phyloP scores from a whole-genome alignment of 1,140 invertebrate species.

The Mesaphorura yosii region DNA sequence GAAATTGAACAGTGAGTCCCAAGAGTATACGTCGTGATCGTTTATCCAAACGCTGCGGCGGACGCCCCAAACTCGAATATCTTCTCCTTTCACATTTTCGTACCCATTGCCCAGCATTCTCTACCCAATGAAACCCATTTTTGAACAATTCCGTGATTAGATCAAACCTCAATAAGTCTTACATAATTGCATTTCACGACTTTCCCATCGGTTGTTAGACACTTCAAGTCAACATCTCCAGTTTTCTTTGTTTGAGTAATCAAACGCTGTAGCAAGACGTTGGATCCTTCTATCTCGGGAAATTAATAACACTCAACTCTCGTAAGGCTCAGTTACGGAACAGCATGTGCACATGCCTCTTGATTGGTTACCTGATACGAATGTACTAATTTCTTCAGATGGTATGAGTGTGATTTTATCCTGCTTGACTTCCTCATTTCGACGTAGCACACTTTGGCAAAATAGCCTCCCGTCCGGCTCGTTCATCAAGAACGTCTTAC shows the following conservation, averaged over 20 bases:
- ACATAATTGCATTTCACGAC: slow-evolving; percentile 20
- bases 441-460: neutral
- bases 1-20: slow-evolving; percentile 26
- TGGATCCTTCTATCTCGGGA: slow-evolving; percentile 21
- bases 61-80: slow-evolving; percentile 17
- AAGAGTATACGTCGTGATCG: neutral
- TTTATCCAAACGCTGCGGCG: slow-evolving; percentile 10
- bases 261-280: slow-evolving; percentile 18
- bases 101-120: slow-evolving; percentile 9
- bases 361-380: too few species aligned
- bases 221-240: slow-evolving; percentile 13
- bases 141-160: neutral
- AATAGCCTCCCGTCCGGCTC: slow-evolving; percentile 1
- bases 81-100: slow-evolving; percentile 24
- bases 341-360: too few species aligned
- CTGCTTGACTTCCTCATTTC: neutral
- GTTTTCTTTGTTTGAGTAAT: slow-evolving; percentile 19
- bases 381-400: slow-evolving; percentile 4
- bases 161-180: neutral
- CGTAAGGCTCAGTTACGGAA: too few species aligned
- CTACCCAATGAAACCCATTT: slow-evolving; percentile 5
- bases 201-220: slow-evolving; percentile 7
- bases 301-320: too few species aligned
- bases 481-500: slow-evolving; percentile 7
- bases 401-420: neutral